Conservation (phyloP, 2,888 invertebrate species). For the Cerastoderma edule region DNA sequence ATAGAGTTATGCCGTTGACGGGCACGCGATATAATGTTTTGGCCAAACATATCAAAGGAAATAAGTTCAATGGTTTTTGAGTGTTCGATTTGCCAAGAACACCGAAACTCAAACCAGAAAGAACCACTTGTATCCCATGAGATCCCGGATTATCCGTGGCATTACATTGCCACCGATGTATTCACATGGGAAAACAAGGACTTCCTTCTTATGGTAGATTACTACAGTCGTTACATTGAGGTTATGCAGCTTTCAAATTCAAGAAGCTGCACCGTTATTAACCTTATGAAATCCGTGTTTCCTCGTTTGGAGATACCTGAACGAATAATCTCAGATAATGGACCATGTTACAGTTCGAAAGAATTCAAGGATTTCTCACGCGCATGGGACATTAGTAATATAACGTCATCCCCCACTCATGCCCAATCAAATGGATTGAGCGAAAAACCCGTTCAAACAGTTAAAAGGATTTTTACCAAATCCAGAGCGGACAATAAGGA, state of each 20-base stretch:
- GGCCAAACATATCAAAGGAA: slow-evolving; percentile 37
- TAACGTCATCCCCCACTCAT: too few relatives aligned
- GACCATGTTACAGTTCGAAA: too few relatives aligned
- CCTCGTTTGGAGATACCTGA: too few relatives aligned
- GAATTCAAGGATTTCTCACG: too few relatives aligned
- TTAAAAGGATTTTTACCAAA: too few relatives aligned
- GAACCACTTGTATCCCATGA: slow-evolving; percentile 36
- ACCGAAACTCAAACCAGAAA: slow-evolving; percentile 44
- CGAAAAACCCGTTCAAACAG: too few relatives aligned
- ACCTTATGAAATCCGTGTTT: too few relatives aligned
- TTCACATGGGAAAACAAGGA: slow-evolving; percentile 47
- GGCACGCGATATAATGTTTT: slow-evolving; percentile 41
- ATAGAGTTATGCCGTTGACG: slow-evolving; percentile 40
- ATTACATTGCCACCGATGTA: slow-evolving; percentile 49
- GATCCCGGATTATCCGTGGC: slow-evolving; percentile 53
- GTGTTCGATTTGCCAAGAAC: slow-evolving; percentile 42
- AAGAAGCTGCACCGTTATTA: too few relatives aligned
- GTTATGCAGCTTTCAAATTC: too few relatives aligned
- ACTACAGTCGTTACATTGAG: slow-evolving; percentile 48
- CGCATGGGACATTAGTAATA: too few relatives aligned
- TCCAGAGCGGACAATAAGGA: too few relatives aligned
- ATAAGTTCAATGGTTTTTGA: slow-evolving; percentile 19
- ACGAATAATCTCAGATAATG: slow-evolving; percentile 41
- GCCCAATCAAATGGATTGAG: too few relatives aligned
- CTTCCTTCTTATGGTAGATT: slow-evolving; percentile 49